These are phyloP conservation scores for Aramus guarauna DNA, from an alignment of 2,113 vertebrate species.

Conservation along the genomic window DNA sequence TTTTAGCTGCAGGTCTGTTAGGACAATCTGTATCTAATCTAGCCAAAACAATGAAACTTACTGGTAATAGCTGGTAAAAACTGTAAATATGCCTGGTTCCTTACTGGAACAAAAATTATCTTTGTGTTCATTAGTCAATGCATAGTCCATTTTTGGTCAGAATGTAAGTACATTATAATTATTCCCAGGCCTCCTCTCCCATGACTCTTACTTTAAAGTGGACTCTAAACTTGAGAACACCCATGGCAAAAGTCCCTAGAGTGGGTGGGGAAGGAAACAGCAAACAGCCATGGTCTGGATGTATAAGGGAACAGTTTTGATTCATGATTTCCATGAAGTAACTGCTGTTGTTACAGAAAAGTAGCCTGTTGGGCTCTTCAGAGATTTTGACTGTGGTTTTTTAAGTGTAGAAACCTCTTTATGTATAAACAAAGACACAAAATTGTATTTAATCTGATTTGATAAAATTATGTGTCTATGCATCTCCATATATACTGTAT, in stretches of 20 bases:
- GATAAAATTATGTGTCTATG: neutral
- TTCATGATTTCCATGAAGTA: neutral
- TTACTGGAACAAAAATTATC: neutral
- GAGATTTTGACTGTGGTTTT: neutral
- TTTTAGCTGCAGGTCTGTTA: neutral
- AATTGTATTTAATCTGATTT: neutral
- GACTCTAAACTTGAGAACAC: neutral
- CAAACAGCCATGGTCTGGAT: neutral
- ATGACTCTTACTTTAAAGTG: neutral
- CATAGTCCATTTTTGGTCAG: neutral
- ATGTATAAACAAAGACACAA: neutral
- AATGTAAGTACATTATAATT: neutral
- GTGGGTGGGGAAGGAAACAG: neutral
- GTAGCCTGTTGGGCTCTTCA: neutral
- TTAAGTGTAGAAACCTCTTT: neutral
- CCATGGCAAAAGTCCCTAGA: neutral
- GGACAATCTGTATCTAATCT: neutral
- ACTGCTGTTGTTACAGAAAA: neutral
- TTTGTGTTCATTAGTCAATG: neutral
- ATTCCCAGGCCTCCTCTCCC: neutral
- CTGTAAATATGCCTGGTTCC: neutral
- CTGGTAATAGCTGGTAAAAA: neutral
- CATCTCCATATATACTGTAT: neutral
- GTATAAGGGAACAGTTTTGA: neutral
- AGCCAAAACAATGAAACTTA: neutral